Conservation (phyloP, 2,113 vertebrate genomes). For the Psettodes erumei region DNA sequence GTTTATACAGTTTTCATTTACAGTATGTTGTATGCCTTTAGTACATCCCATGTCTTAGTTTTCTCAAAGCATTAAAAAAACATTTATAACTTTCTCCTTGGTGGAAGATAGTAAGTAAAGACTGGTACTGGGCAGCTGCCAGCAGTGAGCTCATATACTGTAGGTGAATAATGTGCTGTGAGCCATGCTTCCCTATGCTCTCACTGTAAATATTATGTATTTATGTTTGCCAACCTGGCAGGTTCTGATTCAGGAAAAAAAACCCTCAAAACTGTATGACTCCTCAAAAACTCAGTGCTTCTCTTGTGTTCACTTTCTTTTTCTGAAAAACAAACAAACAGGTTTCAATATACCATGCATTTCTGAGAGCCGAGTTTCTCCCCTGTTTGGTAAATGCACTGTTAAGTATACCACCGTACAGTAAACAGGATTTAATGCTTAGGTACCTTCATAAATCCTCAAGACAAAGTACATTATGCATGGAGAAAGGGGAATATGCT, state of each 20-base stretch:
- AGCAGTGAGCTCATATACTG: neutral
- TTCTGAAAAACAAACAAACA: neutral
- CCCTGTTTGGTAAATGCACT: neutral
- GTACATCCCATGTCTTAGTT: neutral
- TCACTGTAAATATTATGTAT: constrained; percentile 12
- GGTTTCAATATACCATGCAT: neutral
- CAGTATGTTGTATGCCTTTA: neutral
- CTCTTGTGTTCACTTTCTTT: neutral
- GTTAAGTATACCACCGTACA: neutral
- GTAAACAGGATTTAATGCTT: constrained; percentile 49
- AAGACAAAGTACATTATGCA: constrained; percentile 33
- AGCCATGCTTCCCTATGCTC: neutral
- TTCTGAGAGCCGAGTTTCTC: neutral
- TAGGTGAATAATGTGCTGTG: constrained; percentile 16
- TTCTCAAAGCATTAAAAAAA: constrained; percentile 4
- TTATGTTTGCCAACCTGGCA: constrained; percentile 13
- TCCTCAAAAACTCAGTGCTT: constrained; percentile 6
- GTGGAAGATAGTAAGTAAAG: neutral
- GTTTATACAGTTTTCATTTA: constrained; percentile 11
- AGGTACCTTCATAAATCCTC: constrained; percentile 31
- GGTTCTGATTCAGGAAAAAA: neutral
- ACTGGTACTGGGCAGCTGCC: neutral
- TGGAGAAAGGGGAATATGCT: constrained; percentile 21
- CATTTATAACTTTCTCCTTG: constrained; percentile 1
- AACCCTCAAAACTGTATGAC: neutral